Base-by-base conservation (phyloP, 1,140 invertebrate genomes). In the Luehdorfia chinensis region DNA sequence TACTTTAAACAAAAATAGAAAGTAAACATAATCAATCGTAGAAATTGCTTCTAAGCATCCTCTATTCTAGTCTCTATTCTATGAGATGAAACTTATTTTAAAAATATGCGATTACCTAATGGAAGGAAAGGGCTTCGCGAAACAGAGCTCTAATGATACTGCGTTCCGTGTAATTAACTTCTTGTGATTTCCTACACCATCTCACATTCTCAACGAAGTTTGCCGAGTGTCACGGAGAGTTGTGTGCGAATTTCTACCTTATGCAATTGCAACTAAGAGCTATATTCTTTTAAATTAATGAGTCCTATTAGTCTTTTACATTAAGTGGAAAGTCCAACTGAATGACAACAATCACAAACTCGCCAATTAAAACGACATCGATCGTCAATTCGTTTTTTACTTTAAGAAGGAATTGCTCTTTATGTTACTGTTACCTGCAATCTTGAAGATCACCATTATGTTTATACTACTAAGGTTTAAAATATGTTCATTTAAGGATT, bases 371-470 rank as follows among this genome's bases (percentile, higher is more conserved):
- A 59, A 59, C 33, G 47, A 46, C 47, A 62, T 50, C 43, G 30
- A 30, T 32, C 31, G 52, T 47, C 50, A 56, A 57, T 68, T 68
- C 47, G 52, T 61, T 60, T 55, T 54, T 43, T 44, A 50, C 47
- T 53, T 43, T 36, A 39, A 37, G 36, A 49, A 19, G 41, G 39
- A 28, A 37, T 39, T 45, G 43, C 11, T 45, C 6, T 37, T 6
- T 7, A 2, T n/a, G 25, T 8, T 12, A 11, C 18, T 16, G 1
- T 2, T n/a, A n/a, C n/a, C n/a, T n/a, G n/a, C n/a, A n/a, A n/a
- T n/a, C n/a, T 41, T 27, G 27, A 28, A 27, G 11, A 4, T 14
- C 23, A 43, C 23, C 13, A 30, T 43, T 30, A 43, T 14, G 2
- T n/a, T 9, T 18, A 30, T 43, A 15, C 1, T 8, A 3, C 15